phyloP scores from a whole-genome alignment of 2,888 invertebrate genomes.

The Drosophila stalkeri region DNA sequence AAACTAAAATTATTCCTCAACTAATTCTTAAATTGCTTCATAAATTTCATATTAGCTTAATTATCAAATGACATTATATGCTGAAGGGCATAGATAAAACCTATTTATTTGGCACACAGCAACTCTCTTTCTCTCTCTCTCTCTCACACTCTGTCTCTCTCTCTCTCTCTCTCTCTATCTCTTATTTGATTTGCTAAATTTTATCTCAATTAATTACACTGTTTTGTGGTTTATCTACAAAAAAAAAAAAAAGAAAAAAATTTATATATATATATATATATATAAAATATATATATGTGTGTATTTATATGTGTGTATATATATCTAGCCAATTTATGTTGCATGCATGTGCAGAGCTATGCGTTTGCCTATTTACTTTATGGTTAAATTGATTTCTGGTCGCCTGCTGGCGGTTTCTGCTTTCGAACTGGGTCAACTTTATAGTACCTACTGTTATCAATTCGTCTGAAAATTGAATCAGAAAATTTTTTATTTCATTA shows the following conservation, averaged over 20 bases:
- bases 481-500: constrained; percentile 35
- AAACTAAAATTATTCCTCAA: neutral
- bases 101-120: neutral
- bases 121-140: neutral
- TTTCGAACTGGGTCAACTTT: constrained; percentile 43
- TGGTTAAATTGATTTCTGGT: constrained; percentile 67
- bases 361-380: constrained; percentile 39
- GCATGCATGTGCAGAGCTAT: constrained; percentile 21
- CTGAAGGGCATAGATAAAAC: neutral
- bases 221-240: constrained; percentile 57
- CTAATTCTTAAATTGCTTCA: neutral
- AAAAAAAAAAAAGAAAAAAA: too few species aligned
- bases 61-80: neutral
- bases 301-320: too few species aligned
- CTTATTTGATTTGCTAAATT: constrained; percentile 55
- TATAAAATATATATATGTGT: too few species aligned
- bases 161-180: neutral
- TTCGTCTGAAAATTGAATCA: constrained; percentile 50
- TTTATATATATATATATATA: too few species aligned
- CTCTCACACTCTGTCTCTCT: too few species aligned
- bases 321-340: constrained; percentile 40
- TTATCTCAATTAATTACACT: constrained; percentile 54
- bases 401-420: constrained; percentile 43
- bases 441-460: constrained; percentile 31
- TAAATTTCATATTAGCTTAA: neutral